Conservation (phyloP, 2,888 invertebrate genomes). For the Hydrotaea diabolus region DNA sequence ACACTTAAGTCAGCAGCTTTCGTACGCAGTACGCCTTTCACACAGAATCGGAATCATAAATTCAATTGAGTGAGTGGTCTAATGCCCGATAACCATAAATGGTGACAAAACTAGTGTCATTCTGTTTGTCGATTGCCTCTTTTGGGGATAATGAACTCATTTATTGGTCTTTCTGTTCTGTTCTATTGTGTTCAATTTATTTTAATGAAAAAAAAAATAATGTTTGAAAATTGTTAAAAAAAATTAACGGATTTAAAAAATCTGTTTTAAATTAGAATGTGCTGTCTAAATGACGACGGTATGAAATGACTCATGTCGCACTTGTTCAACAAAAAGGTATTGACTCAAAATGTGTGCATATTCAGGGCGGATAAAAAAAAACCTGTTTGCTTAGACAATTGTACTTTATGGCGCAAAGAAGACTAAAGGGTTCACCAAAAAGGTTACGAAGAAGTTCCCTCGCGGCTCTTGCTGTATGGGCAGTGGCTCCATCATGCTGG, state of each 20-base stretch:
- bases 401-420: too few species aligned
- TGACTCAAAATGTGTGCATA: too few species aligned
- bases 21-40: neutral
- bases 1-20: neutral
- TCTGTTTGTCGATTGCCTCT: slow-evolving; percentile 25
- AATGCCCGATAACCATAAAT: slow-evolving; percentile 50
- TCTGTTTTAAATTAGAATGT: neutral
- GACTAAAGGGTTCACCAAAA: too few species aligned
- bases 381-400: too few species aligned
- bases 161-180: neutral
- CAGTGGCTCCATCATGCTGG: too few species aligned
- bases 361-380: too few species aligned
- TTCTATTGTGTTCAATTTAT: neutral
- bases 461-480: too few species aligned
- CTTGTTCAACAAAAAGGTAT: too few species aligned
- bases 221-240: too few species aligned
- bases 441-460: too few species aligned
- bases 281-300: neutral
- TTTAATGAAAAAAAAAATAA: neutral
- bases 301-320: neutral
- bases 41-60: neutral
- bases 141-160: slow-evolving; percentile 57
- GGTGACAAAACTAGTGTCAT: slow-evolving; percentile 41
- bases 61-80: slow-evolving; percentile 49
- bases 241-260: too few species aligned